Evolutionary conservation across 1,140 invertebrate species (phyloP).

Genomic region (Trichoplusia ni): DNA sequence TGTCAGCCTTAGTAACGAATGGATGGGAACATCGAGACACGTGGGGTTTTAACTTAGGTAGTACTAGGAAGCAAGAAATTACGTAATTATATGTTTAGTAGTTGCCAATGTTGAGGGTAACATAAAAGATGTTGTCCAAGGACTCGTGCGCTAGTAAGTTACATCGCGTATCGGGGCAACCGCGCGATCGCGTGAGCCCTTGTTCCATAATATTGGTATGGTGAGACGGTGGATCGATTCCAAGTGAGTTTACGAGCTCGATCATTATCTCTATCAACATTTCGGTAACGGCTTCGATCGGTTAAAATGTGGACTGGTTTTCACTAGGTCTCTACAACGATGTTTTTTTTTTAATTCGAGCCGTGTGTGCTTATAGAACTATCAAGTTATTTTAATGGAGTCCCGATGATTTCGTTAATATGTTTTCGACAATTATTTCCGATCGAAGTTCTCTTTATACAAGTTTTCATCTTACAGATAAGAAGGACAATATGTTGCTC

Average conservation of each 20-base stretch:
- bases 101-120: conserved; percentile 1
- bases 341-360: conserved; percentile 9
- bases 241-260: conserved; percentile 48
- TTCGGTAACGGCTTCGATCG: conserved; percentile 27
- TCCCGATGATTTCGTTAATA: not conserved
- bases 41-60: no score
- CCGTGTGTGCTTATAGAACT: not conserved
- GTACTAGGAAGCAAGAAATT: no score
- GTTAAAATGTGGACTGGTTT: conserved; percentile 25
- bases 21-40: no score
- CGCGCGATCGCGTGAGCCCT: conserved; percentile 42
- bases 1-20: no score
- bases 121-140: conserved; percentile 28
- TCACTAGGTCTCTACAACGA: conserved; percentile 19
- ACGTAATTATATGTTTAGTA: no score
- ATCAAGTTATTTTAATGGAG: conserved; percentile 3
- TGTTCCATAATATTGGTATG: conserved; percentile 40
- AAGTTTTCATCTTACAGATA: no score
- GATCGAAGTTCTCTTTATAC: not conserved
- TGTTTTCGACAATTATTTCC: not conserved
- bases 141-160: conserved; percentile 17
- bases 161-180: conserved; percentile 26
- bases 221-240: conserved; percentile 46
- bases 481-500: no score
- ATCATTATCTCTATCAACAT: conserved; percentile 47